Percentiles rank a stretch among this genome's conserved stretches.
Evolutionary conservation across 2,113 vertebrate species (phyloP).

Genomic region (Tenebrosternarchus preto): DNA sequence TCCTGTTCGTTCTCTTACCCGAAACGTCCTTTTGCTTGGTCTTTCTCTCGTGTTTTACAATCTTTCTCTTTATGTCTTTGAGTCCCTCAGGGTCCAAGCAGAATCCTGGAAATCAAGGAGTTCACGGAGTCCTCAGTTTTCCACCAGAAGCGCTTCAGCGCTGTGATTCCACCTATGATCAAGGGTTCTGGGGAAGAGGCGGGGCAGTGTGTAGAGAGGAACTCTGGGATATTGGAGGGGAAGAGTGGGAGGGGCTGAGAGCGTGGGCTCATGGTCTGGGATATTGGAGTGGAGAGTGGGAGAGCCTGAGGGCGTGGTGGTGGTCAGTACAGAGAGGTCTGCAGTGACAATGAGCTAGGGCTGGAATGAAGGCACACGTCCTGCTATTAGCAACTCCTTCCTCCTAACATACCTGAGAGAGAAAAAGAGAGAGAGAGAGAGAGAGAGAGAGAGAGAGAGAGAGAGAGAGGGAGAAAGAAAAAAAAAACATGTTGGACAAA

Average conservation of each 20-base stretch:
- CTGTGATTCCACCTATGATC: conserved; percentile 72
- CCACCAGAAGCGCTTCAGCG: conserved; percentile 87
- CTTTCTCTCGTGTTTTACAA: conserved; percentile 68
- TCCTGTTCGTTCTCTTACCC: conserved; percentile 56
- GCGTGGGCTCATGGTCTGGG: conserved; percentile 51
- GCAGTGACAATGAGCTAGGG: conserved; percentile 91
- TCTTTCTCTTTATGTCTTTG: conserved; percentile 59
- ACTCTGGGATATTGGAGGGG: conserved; percentile 75
- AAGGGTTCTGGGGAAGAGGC: conserved; percentile 82
- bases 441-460: conserved; percentile 31
- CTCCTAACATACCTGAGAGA: conserved; percentile 92
- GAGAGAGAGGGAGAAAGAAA: too few relatives aligned
- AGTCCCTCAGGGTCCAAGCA: conserved; percentile 78
- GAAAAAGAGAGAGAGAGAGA: neutral
- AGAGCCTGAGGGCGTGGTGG: conserved; percentile 32
- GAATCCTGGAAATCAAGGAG: conserved; percentile 83
- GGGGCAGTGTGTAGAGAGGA: conserved; percentile 62
- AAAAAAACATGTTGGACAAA: conserved; percentile 27
- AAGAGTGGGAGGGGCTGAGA: conserved; percentile 67
- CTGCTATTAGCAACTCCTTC: conserved; percentile 80
- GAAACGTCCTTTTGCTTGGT: conserved; percentile 78
- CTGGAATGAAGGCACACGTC: conserved; percentile 99
- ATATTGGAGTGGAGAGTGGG: conserved; percentile 79
- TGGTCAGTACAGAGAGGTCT: conserved; percentile 77
- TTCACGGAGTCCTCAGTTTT: conserved; percentile 87